phyloP scores from a whole-genome alignment of 2,113 vertebrate genomes.

The Gobio gobio region DNA sequence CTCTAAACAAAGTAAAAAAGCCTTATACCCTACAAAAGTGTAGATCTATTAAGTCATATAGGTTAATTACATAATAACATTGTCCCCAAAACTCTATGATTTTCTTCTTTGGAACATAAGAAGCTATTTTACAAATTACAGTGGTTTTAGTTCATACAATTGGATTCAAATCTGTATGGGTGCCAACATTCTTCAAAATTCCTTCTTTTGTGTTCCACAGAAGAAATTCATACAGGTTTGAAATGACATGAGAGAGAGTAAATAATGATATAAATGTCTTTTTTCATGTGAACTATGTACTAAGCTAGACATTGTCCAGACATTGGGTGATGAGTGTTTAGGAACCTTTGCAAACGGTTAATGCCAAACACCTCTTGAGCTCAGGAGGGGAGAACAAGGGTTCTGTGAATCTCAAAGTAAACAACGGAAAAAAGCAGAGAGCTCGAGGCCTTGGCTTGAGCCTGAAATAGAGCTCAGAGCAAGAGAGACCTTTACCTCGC shows the following conservation, averaged over 20 bases:
- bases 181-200: no score
- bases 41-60: background rate
- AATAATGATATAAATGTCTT: background rate
- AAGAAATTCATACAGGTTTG: background rate
- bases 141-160: no score
- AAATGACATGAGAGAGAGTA: background rate
- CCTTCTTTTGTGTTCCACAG: background rate
- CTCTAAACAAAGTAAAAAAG: background rate
- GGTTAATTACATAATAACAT: background rate
- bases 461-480: conserved; percentile 40
- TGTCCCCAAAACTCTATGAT: background rate
- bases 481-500: background rate
- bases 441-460: conserved; percentile 18
- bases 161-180: no score
- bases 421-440: conserved; percentile 47
- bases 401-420: conserved; percentile 41
- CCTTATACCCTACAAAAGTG: background rate
- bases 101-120: background rate
- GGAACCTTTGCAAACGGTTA: conserved; percentile 6
- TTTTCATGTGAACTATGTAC: background rate
- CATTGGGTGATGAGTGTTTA: background rate
- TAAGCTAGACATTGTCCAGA: background rate
- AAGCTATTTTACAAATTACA: no score
- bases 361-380: conserved; percentile 12
- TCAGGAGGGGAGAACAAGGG: background rate